Percentiles rank a stretch among this genome's conserved stretches.
phyloP scores from a whole-genome alignment of 2,797 vertebrate genomes.

The Coregonus sp. region DNA sequence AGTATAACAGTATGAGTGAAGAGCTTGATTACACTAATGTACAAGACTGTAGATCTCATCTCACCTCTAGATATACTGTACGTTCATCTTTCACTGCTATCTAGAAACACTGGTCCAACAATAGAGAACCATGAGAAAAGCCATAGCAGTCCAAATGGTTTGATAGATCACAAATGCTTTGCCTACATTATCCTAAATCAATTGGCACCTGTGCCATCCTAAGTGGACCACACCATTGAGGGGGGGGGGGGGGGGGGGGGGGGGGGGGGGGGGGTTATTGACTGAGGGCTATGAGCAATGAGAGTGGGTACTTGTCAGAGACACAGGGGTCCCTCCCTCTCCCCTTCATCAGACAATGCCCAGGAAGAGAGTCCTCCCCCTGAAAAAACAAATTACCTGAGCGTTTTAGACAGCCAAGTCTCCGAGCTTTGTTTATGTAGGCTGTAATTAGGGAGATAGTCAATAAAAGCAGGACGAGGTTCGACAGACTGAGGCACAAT shows the following conservation, averaged over 20 bases:
- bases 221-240: slow-evolving; percentile 52
- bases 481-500: slow-evolving; percentile 65
- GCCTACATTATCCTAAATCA: slow-evolving; percentile 59
- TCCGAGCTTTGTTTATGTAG: slow-evolving; percentile 74
- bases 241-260: too few relatives aligned
- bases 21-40: slow-evolving; percentile 41
- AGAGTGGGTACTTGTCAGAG: slow-evolving; percentile 73
- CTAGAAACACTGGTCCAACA: background rate
- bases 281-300: slow-evolving; percentile 73
- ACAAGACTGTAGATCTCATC: slow-evolving; percentile 9
- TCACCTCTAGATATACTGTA: background rate
- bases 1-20: slow-evolving; percentile 36
- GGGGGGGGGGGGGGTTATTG: slow-evolving; percentile 61
- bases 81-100: background rate
- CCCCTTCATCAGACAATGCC: slow-evolving; percentile 73
- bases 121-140: slow-evolving; percentile 15
- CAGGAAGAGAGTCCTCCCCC: slow-evolving; percentile 50
- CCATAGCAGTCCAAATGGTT: slow-evolving; percentile 16
- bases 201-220: slow-evolving; percentile 64
- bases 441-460: slow-evolving; percentile 83
- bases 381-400: slow-evolving; percentile 80
- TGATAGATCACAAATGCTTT: slow-evolving; percentile 54
- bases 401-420: slow-evolving; percentile 71
- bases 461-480: slow-evolving; percentile 82
- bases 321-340: slow-evolving; percentile 55